Base-by-base conservation (phyloP, 2,797 vertebrate species). In the Pseudomugil tenellus region DNA sequence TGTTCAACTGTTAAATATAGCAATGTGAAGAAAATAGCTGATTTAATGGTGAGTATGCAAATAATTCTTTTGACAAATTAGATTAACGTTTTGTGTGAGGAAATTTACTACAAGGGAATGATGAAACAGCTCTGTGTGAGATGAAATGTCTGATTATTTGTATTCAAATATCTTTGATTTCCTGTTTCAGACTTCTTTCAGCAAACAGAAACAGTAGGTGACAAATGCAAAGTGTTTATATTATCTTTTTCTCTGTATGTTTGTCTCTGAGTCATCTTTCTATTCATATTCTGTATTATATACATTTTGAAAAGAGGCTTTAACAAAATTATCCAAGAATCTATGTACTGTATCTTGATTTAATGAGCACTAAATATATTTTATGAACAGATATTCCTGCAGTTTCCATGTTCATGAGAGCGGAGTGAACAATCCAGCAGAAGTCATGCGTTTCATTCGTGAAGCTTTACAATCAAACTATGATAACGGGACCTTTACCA, bases 401-500 rank as follows among this genome's bases (percentile, higher is more conserved):
- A 67, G 48, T 58, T 94, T 94, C 70, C 91, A 94, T 17, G 71
- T 92, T 67, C 87, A 89, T 63, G 78, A 72, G 13, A 10, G 31
- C 28, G 51, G n/a, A 10, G 26, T 10, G 4, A 58, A 68, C 23
- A 76, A 34, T 67, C 32, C 76, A 9, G 48, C 16, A 26, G 73
- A 82, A 51, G 74, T 58, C 6, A 0, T 17, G 52, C 12, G 0
- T 1, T 25, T 66, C 0, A 92, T 94, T 59, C 0, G 13, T 7
- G 25, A 39, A 10, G 49, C 87, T 4, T 58, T 95, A 81, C 41
- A 23, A 13, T 19, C 84, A 72, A 62, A 37, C 19, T 88, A 88
- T 63, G 9, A 62, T 59, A 86, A 81, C 34, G 77, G 3, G 21
- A 79, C 68, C 4, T 10, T 83, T 29, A 26, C 10, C n/a, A 87